These are phyloP conservation scores for Balanococcus diminutus DNA, from an alignment of 2,888 invertebrate species.

Conservation along the genomic window DNA sequence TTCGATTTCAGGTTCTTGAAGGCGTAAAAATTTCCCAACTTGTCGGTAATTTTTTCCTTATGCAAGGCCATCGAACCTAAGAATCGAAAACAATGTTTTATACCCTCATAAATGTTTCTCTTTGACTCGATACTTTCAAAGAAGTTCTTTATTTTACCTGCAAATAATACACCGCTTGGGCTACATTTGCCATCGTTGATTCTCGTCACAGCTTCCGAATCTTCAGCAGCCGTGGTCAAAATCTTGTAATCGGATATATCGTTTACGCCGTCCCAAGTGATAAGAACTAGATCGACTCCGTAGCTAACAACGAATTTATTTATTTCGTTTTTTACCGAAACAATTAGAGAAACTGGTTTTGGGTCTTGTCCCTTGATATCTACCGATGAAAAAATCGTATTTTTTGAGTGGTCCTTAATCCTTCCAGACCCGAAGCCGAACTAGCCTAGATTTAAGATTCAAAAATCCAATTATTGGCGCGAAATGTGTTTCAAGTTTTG, in stretches of 20 bases:
- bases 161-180: conserved; percentile 72
- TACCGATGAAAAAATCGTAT: not conserved
- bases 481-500: too few species aligned
- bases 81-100: not conserved
- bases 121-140: not conserved
- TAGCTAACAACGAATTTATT: conserved; percentile 71
- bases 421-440: too few species aligned
- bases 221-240: conserved; percentile 61
- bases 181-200: conserved; percentile 84
- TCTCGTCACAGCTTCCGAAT: conserved; percentile 67
- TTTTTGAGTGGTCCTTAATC: too few species aligned
- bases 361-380: not conserved
- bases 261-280: conserved; percentile 71
- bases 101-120: too few species aligned
- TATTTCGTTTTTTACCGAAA: conserved; percentile 58
- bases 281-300: conserved; percentile 67
- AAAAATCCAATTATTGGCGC: too few species aligned
- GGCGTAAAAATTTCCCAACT: conserved; percentile 15
- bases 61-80: not conserved
- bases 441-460: too few species aligned
- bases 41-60: not conserved
- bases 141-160: conserved; percentile 10
- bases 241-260: conserved; percentile 60
- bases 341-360: conserved; percentile 39
- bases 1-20: not conserved